Evolutionary conservation across 2,113 vertebrate genomes (phyloP).

Genomic region (Chitala chitala): DNA sequence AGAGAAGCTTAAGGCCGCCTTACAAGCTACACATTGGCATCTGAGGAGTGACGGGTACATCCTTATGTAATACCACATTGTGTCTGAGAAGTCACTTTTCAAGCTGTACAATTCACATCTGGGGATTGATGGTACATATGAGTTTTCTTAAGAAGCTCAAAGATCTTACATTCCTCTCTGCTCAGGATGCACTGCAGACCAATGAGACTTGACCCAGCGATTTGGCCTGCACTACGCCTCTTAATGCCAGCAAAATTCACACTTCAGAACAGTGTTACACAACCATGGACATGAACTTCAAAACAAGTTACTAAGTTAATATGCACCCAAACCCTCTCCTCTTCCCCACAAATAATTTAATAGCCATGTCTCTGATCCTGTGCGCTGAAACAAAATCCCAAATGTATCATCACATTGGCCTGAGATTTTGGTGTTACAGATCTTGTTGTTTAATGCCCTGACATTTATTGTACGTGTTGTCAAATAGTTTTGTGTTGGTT

Average conservation of each 20-base stretch:
- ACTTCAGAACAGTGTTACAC: background rate
- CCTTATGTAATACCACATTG: too few species aligned
- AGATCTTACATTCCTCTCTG: background rate
- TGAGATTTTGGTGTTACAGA: too few species aligned
- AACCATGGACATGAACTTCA: background rate
- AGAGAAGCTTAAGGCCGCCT: background rate
- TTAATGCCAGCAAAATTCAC: background rate
- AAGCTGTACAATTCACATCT: too few species aligned
- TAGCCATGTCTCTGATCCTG: background rate
- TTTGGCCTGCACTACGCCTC: background rate
- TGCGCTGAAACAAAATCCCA: too few species aligned
- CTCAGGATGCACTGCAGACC: background rate
- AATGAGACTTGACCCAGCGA: too few species aligned
- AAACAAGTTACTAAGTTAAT: background rate
- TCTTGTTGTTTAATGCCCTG: too few species aligned
- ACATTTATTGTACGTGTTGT: background rate
- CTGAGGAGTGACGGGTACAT: too few species aligned
- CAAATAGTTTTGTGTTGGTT: background rate
- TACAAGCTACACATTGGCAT: background rate
- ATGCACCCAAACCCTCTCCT: background rate
- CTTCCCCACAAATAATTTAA: background rate
- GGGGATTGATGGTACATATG: too few species aligned
- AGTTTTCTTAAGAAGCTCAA: background rate
- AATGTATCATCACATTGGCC: background rate
- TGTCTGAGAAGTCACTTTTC: too few species aligned